Evolutionary conservation across 2,888 invertebrate genomes (phyloP), one percentile per base, ranked within the genome.

Genomic region (Herminia tarsipennalis): DNA sequence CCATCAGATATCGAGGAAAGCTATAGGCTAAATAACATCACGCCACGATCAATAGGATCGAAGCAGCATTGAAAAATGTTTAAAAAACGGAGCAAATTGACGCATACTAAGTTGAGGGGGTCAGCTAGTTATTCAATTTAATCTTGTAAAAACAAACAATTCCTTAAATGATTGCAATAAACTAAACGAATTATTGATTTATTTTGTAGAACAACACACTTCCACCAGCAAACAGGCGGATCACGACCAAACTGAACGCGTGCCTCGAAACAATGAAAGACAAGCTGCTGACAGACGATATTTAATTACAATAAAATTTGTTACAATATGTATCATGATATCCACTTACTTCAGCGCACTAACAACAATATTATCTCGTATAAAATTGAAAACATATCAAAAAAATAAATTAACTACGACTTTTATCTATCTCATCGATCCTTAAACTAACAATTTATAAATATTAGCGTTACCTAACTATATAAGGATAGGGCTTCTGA

Each of bases 271-370:
- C 73, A 65, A 81, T 83, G 46, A 88, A 85, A 70, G 72, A 70
- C 46, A 73, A 84, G 27, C 72, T 89, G 21, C 63, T 85, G 52
- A 66, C 75, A 57, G 83, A 86, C 68, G 74, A 86, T 65, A 78
- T 87, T 83, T 89, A 88, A 83, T 82, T 64, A 71, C 67, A 66
- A 67, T 76, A 74, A 81, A 81, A 78, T 75, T 73, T 66, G 56
- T 66, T 68, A 62, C 59, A 56, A 65, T 45, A 58, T 62, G 66
- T 65, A 59, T 56, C 55, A 57, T 71, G 69, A 73, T 70, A 72
- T 67, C 58, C 60, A 54, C 54, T 63, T 67, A 72, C 78, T 51
- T 73, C 73, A 77, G 72, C 71, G 50, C 37, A 40, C 70, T 78
- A 75, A 73, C 73, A 79, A 78, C 74, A 73, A 69, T 72, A 73